Evolutionary conservation across 2,888 invertebrate species (phyloP).

Genomic region (Euplagia quadripunctaria): DNA sequence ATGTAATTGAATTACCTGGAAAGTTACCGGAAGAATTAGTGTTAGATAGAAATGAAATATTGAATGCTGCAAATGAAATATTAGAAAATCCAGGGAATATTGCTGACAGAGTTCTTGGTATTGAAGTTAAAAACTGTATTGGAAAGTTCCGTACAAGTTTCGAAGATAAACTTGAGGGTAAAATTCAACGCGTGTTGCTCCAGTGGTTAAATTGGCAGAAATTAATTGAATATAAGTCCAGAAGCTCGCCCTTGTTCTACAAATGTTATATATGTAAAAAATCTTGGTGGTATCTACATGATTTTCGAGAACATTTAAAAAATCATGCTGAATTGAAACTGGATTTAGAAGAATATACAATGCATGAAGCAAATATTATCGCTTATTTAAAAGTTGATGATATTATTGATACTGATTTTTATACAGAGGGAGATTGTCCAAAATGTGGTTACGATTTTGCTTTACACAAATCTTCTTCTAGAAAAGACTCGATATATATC

Average conservation of each 20-base stretch:
- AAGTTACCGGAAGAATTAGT: not conserved
- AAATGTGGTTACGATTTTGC: slow-evolving; percentile 54
- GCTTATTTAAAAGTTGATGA: not conserved
- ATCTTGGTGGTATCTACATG: slow-evolving; percentile 65
- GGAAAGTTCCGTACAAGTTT: slow-evolving; percentile 26
- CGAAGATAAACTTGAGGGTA: not conserved
- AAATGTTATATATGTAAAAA: slow-evolving; percentile 67
- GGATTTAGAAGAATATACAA: slow-evolving; percentile 32
- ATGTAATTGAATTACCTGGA: not conserved
- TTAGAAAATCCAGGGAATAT: slow-evolving; percentile 17
- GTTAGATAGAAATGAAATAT: slow-evolving; percentile 13
- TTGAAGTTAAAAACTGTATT: slow-evolving; percentile 52
- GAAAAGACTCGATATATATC: slow-evolving; percentile 24
- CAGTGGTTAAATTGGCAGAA: slow-evolving; percentile 53
- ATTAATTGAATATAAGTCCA: not conserved
- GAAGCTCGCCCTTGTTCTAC: slow-evolving; percentile 60
- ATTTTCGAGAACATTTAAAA: slow-evolving; percentile 60
- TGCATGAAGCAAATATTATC: slow-evolving; percentile 53
- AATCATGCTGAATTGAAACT: slow-evolving; percentile 16
- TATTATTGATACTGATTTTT: slow-evolving; percentile 25
- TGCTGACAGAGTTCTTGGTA: slow-evolving; percentile 52
- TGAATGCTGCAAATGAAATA: slow-evolving; percentile 5
- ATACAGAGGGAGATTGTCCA: slow-evolving; percentile 52
- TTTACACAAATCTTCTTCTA: slow-evolving; percentile 1
- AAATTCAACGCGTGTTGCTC: slow-evolving; percentile 45